Base-by-base conservation (phyloP, 1,140 invertebrate species). In the Holotrichia oblita region DNA sequence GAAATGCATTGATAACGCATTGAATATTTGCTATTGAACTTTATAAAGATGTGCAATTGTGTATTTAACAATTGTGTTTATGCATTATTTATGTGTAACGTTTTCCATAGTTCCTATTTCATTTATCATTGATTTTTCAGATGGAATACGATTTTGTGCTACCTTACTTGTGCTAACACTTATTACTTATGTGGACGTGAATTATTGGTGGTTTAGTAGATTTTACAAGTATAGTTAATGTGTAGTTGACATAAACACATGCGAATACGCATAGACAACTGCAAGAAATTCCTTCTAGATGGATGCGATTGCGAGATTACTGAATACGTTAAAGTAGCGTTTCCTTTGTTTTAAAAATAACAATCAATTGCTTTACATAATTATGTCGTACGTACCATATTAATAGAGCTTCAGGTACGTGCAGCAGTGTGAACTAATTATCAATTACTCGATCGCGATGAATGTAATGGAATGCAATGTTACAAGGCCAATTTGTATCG, bases 11-110 rank as follows among this genome's bases (percentile, higher is more conserved):
- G 78, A 61, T 64, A 79, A 76, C 48, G 78, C 55, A 78, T 78
- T 69, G 61, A 72, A 74, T 74, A 78, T 73, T 76, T 76, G 78
- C 78, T 79, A 79, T 79, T 76, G 78, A 79, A 79, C 55, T 78
- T 48, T 76, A 76, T 79, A 79, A 79, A 79, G 44, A 48, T 76
- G 75, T 76, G 44, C 41, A 42, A 76, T 44, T 44, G 17, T 76
- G n/a, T 24, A 76, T 76, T 76, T 76, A 76, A 76, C 75, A 76
- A 76, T 76, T 76, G 41, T 27, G 44, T 44, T 41, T 76, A 76
- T 55, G 44, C 75, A 55, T 76, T 76, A 55, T 76, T 76, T 76
- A 76, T 55, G 44, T 76, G 44, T 76, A 42, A 27, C 73, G 73
- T 74, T 74, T 74, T 74, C 73, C 42, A 7, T 42, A 34, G 44